phyloP scores from a whole-genome alignment of 2,113 vertebrate genomes.

The Percina caprodes region DNA sequence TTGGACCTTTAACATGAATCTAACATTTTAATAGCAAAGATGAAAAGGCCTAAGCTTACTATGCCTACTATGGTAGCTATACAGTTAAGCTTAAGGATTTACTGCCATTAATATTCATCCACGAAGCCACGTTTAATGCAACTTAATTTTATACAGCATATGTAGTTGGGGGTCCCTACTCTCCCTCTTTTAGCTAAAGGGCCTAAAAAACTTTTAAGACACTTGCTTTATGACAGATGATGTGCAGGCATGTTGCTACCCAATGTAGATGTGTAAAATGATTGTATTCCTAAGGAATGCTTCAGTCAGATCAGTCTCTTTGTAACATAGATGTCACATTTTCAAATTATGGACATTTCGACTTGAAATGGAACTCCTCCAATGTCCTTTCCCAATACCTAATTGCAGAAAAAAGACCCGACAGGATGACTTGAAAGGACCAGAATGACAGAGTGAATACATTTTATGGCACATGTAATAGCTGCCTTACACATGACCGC shows the following conservation, averaged over 20 bases:
- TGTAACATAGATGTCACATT: conserved; percentile 2
- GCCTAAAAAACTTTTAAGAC: too few relatives aligned
- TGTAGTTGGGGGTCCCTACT: too few relatives aligned
- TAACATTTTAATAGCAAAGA: too few relatives aligned
- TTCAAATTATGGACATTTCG: conserved; percentile 6
- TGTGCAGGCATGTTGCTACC: too few relatives aligned
- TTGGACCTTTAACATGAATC: too few relatives aligned
- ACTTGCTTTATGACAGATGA: neutral
- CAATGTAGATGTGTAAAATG: neutral
- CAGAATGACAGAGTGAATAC: conserved; percentile 13
- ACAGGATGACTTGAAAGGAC: conserved; percentile 9
- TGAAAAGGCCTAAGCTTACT: too few relatives aligned
- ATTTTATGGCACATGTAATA: conserved; percentile 28
- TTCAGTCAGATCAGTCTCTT: neutral
- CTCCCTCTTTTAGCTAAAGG: too few relatives aligned
- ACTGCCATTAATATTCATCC: too few relatives aligned
- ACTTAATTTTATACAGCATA: too few relatives aligned
- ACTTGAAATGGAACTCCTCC: neutral
- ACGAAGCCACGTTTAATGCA: too few relatives aligned
- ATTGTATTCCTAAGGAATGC: neutral
- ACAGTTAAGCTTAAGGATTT: too few relatives aligned
- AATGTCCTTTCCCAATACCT: neutral
- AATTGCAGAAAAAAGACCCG: conserved; percentile 1
- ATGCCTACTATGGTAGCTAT: too few relatives aligned
- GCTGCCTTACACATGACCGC: conserved; percentile 8